phyloP scores from a whole-genome alignment of 1,140 invertebrate genomes.

The Bicyclus anynana region DNA sequence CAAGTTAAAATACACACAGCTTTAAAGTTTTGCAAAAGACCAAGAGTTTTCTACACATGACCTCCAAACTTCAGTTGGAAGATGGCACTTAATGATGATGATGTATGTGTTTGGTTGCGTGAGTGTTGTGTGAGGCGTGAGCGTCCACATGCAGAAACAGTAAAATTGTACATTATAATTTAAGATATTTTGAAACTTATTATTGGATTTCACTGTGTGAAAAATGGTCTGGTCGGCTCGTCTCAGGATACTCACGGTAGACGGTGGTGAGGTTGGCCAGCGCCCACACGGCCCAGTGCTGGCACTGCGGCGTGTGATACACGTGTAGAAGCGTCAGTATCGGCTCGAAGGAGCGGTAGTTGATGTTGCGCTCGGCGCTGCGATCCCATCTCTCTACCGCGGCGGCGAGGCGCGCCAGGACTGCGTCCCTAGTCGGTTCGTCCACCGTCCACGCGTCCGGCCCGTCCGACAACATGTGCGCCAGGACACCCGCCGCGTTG shows the following conservation, averaged over 20 bases:
- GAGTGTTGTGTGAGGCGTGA: too few relatives aligned
- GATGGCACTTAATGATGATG: too few relatives aligned
- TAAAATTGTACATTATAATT: too few relatives aligned
- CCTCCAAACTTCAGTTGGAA: too few relatives aligned
- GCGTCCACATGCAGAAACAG: too few relatives aligned
- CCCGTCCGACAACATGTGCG: constrained; percentile 97
- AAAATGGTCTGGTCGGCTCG: too few relatives aligned
- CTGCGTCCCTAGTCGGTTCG: constrained; percentile 83
- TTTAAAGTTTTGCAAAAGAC: too few relatives aligned
- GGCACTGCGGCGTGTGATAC: constrained; percentile 92
- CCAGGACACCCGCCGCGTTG: constrained; percentile 96
- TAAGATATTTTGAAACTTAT: too few relatives aligned
- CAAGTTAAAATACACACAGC: too few relatives aligned
- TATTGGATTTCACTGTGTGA: too few relatives aligned
- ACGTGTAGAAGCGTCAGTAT: constrained; percentile 89
- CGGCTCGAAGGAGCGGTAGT: constrained; percentile 97
- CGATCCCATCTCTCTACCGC: constrained; percentile 95
- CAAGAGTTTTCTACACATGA: too few relatives aligned
- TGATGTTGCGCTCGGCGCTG: constrained; percentile 93
- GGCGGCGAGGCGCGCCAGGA: constrained; percentile 85
- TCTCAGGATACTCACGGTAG: constrained; percentile 94
- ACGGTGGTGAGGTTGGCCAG: constrained; percentile 96
- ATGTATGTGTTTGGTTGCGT: too few relatives aligned
- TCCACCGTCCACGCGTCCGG: constrained; percentile 88
- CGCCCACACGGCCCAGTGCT: constrained; percentile 98